Evolutionary conservation across 2,113 vertebrate genomes (phyloP), one percentile per base, ranked within the genome.

Genomic region (Neopipo cinnamomea): DNA sequence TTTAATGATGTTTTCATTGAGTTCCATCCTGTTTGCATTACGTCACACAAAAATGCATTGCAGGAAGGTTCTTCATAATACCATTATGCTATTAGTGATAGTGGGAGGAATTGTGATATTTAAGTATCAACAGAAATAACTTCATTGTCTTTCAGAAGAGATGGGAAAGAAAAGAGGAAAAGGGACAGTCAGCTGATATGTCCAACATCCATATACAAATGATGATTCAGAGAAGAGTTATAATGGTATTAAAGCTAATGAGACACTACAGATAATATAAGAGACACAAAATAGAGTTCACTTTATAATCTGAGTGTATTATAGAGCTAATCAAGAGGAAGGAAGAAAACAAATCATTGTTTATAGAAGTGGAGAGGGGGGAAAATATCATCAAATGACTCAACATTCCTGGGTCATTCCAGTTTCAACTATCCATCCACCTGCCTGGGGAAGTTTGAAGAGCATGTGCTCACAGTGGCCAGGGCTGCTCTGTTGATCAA

Each of bases 271-370:
- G 92, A 91, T 84, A 94, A 93, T 70, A 44, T 20, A 16, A 82
- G 62, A 74, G 74, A 76, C 35, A 35, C 37, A 81, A 94, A 95
- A 86, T 24, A 11, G 65, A 94, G 65, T 72, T 93, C 65, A 39
- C 49, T 96, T 92, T 89, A 94, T 58, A 91, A 46, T 87, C 83
- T 75, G 85, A 84, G 75, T 75, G 35, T 90, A 92, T 92, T 84
- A 78, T 13, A 78, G 76, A 93, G 70, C 72, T 93, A 93, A 96
- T 86, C 85, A 86, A 88, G 89, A 76, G 87, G 87, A 87, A 91
- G 70, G 65, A 88, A 70, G 61, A 92, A 95, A 96, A 93, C 90
- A 96, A 93, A 93, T 78, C 68, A 65, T 61, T 91, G 30, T 58
- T 75, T 78, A 53, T 31, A 78, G 72, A 80, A 89, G 76, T 47